Percentiles rank a stretch among this genome's conserved stretches.
Conservation (phyloP, 1,140 invertebrate genomes). For the Helicoverpa armigera region DNA sequence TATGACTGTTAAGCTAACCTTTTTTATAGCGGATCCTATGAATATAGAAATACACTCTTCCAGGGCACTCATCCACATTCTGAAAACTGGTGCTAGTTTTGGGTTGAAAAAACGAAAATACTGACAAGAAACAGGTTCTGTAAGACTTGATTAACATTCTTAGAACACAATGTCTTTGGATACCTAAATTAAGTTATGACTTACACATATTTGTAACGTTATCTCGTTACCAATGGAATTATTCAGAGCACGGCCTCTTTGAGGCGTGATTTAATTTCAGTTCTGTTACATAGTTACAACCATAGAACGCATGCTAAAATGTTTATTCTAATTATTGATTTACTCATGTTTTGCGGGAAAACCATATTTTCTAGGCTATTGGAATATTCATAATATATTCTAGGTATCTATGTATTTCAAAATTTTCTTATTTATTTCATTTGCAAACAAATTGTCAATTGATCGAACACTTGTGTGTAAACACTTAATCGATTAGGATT, state of each 20-base stretch:
- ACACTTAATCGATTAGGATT: too few relatives aligned
- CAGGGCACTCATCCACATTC: too few relatives aligned
- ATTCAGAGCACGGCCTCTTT: conserved; percentile 42
- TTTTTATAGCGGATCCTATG: too few relatives aligned
- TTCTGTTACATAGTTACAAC: conserved; percentile 39
- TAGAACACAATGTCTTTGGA: neutral
- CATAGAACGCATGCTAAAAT: conserved; percentile 43
- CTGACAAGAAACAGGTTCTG: too few relatives aligned
- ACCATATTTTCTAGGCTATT: neutral
- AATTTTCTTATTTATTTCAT: neutral
- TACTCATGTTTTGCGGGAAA: neutral
- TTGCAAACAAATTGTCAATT: too few relatives aligned
- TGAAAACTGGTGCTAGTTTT: too few relatives aligned
- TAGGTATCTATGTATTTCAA: neutral
- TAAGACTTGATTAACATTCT: neutral
- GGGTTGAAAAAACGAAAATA: too few relatives aligned
- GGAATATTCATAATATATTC: too few relatives aligned
- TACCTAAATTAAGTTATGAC: conserved; percentile 36
- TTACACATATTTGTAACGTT: conserved; percentile 42
- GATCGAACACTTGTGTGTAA: too few relatives aligned
- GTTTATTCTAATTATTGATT: neutral
- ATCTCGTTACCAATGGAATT: conserved; percentile 40
- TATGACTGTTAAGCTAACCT: too few relatives aligned
- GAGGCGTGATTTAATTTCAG: conserved; percentile 45
- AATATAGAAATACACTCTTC: too few relatives aligned